These are phyloP conservation scores for Dendrocopos noguchii DNA, from an alignment of 2,113 vertebrate genomes.

Conservation along the genomic window DNA sequence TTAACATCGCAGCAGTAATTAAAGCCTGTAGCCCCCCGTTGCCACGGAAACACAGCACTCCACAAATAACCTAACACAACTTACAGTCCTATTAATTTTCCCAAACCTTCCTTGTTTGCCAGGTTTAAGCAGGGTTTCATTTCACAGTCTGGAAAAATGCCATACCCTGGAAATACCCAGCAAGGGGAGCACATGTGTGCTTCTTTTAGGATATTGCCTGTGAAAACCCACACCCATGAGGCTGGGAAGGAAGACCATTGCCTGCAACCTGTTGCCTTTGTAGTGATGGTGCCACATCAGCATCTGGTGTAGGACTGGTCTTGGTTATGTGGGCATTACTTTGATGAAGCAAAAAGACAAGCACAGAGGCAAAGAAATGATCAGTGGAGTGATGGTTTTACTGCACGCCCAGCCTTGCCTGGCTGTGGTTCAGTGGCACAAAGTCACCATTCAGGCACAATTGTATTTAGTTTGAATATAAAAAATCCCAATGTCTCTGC, in stretches of 20 bases:
- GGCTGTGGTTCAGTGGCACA: not conserved
- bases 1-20: not conserved
- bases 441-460: not conserved
- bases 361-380: not conserved
- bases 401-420: not conserved
- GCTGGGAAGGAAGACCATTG: not conserved
- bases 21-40: conserved; percentile 22
- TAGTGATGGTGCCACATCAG: not conserved
- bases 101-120: not conserved
- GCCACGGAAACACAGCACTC: conserved; percentile 46
- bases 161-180: not conserved
- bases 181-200: rapidly evolving
- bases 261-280: not conserved
- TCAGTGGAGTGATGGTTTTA: not conserved
- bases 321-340: not conserved
- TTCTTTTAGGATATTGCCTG: not conserved
- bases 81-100: not conserved
- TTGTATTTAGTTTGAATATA: not conserved
- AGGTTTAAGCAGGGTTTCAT: not conserved
- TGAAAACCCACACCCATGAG: not conserved
- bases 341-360: not conserved
- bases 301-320: not conserved
- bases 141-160: not conserved
- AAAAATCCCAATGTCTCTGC: not conserved
- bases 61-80: conserved; percentile 21